Evolutionary conservation across 2,113 vertebrate species (phyloP).

Genomic region (Trichechus manatus): DNA sequence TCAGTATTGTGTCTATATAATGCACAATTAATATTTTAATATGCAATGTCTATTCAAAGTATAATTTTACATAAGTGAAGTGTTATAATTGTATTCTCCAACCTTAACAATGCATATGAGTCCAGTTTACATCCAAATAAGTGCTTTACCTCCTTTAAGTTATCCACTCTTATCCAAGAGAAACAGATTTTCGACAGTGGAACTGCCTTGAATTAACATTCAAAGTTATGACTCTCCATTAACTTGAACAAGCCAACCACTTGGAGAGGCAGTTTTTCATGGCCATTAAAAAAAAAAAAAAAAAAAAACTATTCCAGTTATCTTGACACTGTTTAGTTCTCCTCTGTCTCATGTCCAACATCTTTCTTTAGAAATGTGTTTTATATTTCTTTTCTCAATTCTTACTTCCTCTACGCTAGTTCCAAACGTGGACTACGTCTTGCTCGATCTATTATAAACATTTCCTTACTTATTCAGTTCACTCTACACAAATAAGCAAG

Average conservation of each 20-base stretch:
- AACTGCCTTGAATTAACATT: conserved; percentile 34
- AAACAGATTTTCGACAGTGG: background rate
- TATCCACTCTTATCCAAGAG: background rate
- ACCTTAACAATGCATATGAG: background rate
- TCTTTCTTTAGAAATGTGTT: background rate
- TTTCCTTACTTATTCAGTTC: background rate
- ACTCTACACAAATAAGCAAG: background rate
- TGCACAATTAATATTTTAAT: conserved; percentile 15
- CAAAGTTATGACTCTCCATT: background rate
- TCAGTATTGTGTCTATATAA: background rate
- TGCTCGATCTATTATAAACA: background rate
- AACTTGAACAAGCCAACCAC: background rate
- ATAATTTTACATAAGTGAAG: background rate
- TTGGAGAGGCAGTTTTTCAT: background rate
- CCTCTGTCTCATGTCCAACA: background rate
- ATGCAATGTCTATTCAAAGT: background rate
- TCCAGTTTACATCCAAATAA: conserved; percentile 21
- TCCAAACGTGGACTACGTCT: background rate
- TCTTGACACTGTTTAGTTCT: background rate
- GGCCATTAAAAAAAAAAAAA: too few species aligned
- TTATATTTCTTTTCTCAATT: conserved; percentile 38
- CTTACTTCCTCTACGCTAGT: background rate
- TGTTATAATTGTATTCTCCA: background rate
- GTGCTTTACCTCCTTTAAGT: background rate
- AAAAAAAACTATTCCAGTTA: background rate